These are phyloP conservation scores for Patiria pectinifera DNA, from an alignment of 53 echinoderm and acorn worm species.

Conservation along the genomic window DNA sequence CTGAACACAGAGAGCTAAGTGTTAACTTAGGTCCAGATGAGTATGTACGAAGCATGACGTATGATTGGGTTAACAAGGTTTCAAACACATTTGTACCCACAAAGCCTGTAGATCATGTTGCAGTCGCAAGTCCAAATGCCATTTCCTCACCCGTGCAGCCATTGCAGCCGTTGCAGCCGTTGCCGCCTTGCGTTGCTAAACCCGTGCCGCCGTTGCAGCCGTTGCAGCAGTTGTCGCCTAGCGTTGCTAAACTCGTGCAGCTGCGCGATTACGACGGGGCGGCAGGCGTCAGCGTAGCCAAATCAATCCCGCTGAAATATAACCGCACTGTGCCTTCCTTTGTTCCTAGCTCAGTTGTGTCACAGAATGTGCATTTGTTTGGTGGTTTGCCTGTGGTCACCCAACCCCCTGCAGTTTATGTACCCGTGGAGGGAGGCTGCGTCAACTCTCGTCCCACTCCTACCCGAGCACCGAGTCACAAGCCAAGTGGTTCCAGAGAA, in stretches of 20 bases:
- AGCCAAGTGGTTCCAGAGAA: conserved; percentile 1
- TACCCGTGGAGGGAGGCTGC: not conserved
- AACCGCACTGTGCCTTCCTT: conserved; percentile 7
- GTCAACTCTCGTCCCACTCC: conserved; percentile 1
- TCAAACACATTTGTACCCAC: conserved; percentile 24
- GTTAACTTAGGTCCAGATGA: conserved; percentile 21
- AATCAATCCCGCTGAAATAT: not conserved
- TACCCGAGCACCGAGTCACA: conserved; percentile 3
- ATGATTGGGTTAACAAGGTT: conserved; percentile 18
- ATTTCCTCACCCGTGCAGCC: not conserved
- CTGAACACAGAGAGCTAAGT: conserved; percentile 9
- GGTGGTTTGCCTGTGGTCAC: conserved; percentile 7
- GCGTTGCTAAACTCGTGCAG: not conserved
- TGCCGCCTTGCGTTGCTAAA: too few species aligned
- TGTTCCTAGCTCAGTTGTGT: conserved; percentile 24
- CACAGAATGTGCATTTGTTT: conserved; percentile 5
- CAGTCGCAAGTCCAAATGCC: not conserved
- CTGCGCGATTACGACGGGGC: conserved; percentile 1
- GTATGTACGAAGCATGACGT: conserved; percentile 6
- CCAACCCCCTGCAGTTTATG: not conserved
- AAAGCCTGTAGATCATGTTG: conserved; percentile 23
- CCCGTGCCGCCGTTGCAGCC: not conserved
- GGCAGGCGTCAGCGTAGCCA: conserved; percentile 1
- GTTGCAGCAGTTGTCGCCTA: not conserved
- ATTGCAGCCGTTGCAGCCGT: conserved; percentile 5